These are phyloP conservation scores for Thymelicus acteon DNA, from an alignment of 2,888 invertebrate species.

Conservation along the genomic window DNA sequence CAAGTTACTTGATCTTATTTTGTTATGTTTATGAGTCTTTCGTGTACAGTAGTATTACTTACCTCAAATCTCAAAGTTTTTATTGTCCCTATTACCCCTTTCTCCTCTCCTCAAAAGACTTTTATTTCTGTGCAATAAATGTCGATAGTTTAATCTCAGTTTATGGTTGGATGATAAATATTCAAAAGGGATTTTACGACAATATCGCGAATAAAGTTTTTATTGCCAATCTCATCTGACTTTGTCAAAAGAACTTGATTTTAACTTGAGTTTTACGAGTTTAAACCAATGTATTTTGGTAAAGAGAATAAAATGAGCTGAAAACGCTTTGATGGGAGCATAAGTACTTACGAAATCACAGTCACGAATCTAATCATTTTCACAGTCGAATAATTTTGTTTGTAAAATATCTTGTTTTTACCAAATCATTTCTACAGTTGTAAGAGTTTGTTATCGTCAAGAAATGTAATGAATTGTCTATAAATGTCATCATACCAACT, in stretches of 20 bases:
- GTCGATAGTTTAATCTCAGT: constrained; percentile 36
- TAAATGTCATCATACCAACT: too few species aligned
- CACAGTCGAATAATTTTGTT: too few species aligned
- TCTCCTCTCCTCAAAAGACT: neutral
- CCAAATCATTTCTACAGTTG: too few species aligned
- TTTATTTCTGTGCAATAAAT: constrained; percentile 26
- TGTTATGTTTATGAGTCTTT: too few species aligned
- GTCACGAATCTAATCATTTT: too few species aligned
- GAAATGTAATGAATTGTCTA: too few species aligned
- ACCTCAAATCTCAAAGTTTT: neutral
- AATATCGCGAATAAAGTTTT: constrained; percentile 31
- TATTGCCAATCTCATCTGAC: constrained; percentile 33
- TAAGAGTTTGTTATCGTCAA: too few species aligned
- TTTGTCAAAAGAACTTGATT: constrained; percentile 31
- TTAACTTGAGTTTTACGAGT: constrained; percentile 18
- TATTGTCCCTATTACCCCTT: neutral
- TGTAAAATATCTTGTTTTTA: too few species aligned
- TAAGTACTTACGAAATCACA: too few species aligned
- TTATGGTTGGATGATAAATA: constrained; percentile 33
- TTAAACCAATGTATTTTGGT: neutral
- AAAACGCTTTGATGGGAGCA: too few species aligned
- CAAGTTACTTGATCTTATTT: too few species aligned
- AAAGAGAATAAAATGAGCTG: neutral
- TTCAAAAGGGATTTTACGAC: constrained; percentile 33
- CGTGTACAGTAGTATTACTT: neutral